phyloP scores from a whole-genome alignment of 37 sponge, comb jelly and placozoan genomes.

The Tethya wilhelma region DNA sequence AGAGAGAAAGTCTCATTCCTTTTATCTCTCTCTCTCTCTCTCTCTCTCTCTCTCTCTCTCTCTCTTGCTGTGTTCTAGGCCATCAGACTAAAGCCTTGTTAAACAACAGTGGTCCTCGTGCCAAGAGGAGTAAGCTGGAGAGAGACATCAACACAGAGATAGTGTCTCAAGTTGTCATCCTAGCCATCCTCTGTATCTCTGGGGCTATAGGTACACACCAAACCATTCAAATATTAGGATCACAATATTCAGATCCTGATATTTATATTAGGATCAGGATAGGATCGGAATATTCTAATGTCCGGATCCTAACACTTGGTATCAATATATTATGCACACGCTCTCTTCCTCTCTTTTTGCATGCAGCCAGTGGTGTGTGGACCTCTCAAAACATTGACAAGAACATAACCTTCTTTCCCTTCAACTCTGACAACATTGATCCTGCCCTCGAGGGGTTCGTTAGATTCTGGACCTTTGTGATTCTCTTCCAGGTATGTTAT shows the following conservation, averaged over 20 bases:
- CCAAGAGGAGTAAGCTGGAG: slow-evolving; percentile 89
- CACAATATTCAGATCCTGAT: neutral
- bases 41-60: neutral
- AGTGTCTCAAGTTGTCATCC: slow-evolving; percentile 44
- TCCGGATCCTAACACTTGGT: neutral
- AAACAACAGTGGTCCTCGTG: slow-evolving; percentile 82
- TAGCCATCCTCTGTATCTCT: slow-evolving; percentile 57
- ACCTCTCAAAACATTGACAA: slow-evolving; percentile 15
- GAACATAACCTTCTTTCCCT: slow-evolving; percentile 37
- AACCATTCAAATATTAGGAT: no score
- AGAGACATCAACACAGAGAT: slow-evolving; percentile 74
- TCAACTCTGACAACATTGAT: neutral
- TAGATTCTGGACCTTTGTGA: slow-evolving; percentile 75
- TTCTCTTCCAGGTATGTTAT: slow-evolving; percentile 64
- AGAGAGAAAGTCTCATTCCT: neutral
- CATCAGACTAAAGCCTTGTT: slow-evolving; percentile 91
- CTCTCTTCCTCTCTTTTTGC: neutral
- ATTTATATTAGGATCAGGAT: no score
- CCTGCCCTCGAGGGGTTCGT: slow-evolving; percentile 56
- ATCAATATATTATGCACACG: neutral
- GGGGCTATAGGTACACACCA: slow-evolving; percentile 73
- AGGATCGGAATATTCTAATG: neutral
- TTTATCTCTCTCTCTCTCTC: no score
- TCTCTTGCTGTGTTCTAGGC: slow-evolving; percentile 43
- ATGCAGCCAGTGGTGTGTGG: slow-evolving; percentile 64